These are phyloP conservation scores for Lutra lutra DNA, from an alignment of 2,797 vertebrate genomes.

Conservation along the genomic window DNA sequence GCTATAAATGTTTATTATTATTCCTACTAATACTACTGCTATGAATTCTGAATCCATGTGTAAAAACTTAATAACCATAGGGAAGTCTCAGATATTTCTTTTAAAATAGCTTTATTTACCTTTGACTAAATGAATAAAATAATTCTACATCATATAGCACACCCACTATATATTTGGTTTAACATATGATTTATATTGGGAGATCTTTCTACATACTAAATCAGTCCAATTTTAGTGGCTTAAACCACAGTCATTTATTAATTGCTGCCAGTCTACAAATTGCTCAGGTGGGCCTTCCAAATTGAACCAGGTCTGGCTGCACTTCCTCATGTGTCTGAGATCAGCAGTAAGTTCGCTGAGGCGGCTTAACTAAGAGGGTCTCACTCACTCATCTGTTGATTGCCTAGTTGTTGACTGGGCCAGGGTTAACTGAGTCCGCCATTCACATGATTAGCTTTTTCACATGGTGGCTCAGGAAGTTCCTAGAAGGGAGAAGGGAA, in stretches of 20 bases:
- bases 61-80: neutral
- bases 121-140: constrained; percentile 1
- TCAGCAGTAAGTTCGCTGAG: neutral
- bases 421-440: neutral
- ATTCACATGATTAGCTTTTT: neutral
- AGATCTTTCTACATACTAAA: neutral
- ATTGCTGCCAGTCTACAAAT: neutral
- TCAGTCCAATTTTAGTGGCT: neutral
- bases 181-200: neutral
- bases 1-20: neutral
- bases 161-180: neutral
- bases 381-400: neutral
- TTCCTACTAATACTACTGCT: neutral
- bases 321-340: neutral
- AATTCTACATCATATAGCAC: neutral
- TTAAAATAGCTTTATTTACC: neutral
- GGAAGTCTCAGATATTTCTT: neutral
- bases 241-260: neutral
- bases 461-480: neutral
- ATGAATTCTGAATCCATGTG: neutral
- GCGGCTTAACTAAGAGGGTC: neutral
- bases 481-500: neutral
- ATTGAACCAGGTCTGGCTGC: neutral
- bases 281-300: neutral
- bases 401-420: neutral